Evolutionary conservation across 2,113 vertebrate genomes (phyloP), one percentile per base, ranked within the genome.

Genomic region (Spheniscus mendiculus): DNA sequence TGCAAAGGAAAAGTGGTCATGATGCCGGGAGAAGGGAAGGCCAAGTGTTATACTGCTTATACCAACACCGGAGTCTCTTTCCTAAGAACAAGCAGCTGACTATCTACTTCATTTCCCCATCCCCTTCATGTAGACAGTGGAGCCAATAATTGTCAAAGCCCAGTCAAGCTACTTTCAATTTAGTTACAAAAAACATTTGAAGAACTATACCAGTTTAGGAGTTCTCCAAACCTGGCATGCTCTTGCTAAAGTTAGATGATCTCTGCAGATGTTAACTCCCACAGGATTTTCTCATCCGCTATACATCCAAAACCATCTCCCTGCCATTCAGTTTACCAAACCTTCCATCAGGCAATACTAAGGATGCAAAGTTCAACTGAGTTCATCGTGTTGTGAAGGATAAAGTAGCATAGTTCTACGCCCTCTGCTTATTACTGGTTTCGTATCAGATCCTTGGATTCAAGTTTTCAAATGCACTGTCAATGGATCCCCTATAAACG

Each of bases 1-100:
- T 96, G 97, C 95, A 66, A 66, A 92, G 69, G 87, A 97, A 71
- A 97, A 97, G 96, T n/a, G 87, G 89, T 56, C 65, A 19, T 81
- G 77, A 89, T 78, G 74, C 77, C 69, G 76, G 85, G 85, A 89
- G 52, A 86, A 87, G 89, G 88, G 89, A 95, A 82, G 72, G 50
- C 58, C 29, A 90, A 94, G 89, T 34, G 45, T 96, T 97, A 86
- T 89, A 47, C 81, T 93, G 93, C 92, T 94, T 87, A 38, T 40
- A 55, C 40, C 81, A 95, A 97, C 85, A 87, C 82, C 81, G 69
- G 50, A 86, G 80, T 23, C 34, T 78, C 86, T 42, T 27, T 93
- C 87, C 90, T 87, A 88, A 91, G 70, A 93, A 69, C 72, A 88
- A 61, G 74, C 58, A 95, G 50, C 67, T 53, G 56, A 67, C n/a